Conservation (phyloP, 2,888 invertebrate species). For the Tetranychus truncatus region DNA sequence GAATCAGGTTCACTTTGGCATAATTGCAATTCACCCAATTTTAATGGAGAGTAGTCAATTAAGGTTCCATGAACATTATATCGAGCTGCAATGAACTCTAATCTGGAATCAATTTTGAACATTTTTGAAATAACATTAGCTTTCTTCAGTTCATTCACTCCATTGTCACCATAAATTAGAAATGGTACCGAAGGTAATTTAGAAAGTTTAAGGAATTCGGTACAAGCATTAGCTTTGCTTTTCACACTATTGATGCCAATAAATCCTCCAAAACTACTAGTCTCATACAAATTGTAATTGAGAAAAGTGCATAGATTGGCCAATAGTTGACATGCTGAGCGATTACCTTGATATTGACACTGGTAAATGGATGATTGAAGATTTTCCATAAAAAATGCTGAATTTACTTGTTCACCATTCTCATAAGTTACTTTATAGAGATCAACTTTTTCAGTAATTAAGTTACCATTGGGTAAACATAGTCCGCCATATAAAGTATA, state of each 20-base stretch:
- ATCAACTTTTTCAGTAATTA: not conserved
- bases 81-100: slow-evolving; percentile 13
- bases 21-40: slow-evolving; percentile 11
- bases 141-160: slow-evolving; percentile 10
- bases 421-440: not conserved
- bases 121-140: slow-evolving; percentile 27
- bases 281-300: slow-evolving; percentile 30
- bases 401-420: not conserved
- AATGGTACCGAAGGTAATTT: slow-evolving; percentile 25
- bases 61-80: slow-evolving; percentile 21
- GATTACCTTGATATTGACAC: slow-evolving; percentile 30
- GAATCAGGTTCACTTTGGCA: slow-evolving; percentile 9
- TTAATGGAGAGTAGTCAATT: slow-evolving; percentile 23
- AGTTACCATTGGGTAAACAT: not conserved
- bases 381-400: slow-evolving; percentile 13
- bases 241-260: not conserved
- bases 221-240: slow-evolving; percentile 15
- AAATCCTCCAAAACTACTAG: not conserved
- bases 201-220: slow-evolving; percentile 19
- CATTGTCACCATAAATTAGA: slow-evolving; percentile 12
- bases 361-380: slow-evolving; percentile 20
- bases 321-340: slow-evolving; percentile 45
- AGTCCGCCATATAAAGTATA: not conserved
- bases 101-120: slow-evolving; percentile 11
- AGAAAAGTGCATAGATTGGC: slow-evolving; percentile 47